These are phyloP conservation scores for Protonibea diacanthus DNA, from an alignment of 2,797 vertebrate genomes.

Conservation along the genomic window DNA sequence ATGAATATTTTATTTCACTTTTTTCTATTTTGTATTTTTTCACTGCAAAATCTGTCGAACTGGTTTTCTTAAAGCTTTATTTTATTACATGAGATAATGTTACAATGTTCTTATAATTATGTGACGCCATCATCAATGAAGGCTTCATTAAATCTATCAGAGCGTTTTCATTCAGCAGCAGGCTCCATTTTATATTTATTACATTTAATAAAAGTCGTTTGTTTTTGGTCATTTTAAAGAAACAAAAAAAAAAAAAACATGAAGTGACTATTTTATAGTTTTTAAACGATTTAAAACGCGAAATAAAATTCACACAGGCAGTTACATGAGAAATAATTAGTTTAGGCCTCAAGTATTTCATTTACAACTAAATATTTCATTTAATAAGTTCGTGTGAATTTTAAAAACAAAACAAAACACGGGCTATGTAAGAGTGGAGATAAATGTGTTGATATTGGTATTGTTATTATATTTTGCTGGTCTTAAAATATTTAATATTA, in stretches of 20 bases:
- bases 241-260: not conserved
- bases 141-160: not conserved
- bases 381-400: not conserved
- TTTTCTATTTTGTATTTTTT: conserved; percentile 9
- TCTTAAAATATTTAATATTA: not conserved
- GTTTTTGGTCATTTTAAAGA: not conserved
- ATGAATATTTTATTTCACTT: not conserved
- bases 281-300: not conserved
- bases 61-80: not conserved
- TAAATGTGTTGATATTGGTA: not conserved
- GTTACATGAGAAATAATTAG: not conserved
- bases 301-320: not conserved
- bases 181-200: not conserved
- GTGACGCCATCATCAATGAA: not conserved
- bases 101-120: too few relatives aligned
- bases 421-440: not conserved
- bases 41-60: not conserved
- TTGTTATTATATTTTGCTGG: not conserved
- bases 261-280: not conserved
- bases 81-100: not conserved
- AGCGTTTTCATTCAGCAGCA: not conserved
- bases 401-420: not conserved
- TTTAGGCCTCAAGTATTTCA: not conserved
- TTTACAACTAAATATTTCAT: not conserved
- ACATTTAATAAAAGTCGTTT: not conserved